Conservation (phyloP, 2,888 invertebrate species). For the Charanyca ferruginea region DNA sequence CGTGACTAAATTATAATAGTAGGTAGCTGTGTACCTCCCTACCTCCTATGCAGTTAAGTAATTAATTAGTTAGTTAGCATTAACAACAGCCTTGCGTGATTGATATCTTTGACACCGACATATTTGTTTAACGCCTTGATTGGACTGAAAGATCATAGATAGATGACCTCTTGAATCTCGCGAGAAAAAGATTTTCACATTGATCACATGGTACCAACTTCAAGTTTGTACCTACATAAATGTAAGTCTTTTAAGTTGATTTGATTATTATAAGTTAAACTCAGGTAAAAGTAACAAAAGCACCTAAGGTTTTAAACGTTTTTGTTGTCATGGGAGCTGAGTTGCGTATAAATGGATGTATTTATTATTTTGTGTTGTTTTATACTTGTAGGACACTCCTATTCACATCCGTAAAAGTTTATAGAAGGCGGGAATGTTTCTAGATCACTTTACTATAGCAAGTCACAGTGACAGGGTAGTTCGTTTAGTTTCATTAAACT, state of each 20-base stretch:
- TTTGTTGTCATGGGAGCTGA: background rate
- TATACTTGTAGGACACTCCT: background rate
- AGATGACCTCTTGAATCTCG: background rate
- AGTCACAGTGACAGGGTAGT: slow-evolving; percentile 52
- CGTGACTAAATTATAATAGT: slow-evolving; percentile 35
- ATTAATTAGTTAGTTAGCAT: slow-evolving; percentile 9
- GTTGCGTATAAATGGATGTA: background rate
- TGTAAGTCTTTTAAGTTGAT: too few species aligned
- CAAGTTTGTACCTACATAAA: too few species aligned
- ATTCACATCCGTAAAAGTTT: background rate
- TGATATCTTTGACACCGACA: slow-evolving; percentile 9
- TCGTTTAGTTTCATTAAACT: slow-evolving; percentile 35
- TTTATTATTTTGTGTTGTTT: background rate
- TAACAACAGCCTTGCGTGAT: slow-evolving; percentile 4
- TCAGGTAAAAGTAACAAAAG: background rate
- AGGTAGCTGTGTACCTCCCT: background rate
- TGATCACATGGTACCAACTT: background rate
- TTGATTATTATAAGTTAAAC: too few species aligned
- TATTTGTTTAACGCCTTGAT: slow-evolving; percentile 2
- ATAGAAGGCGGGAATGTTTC: slow-evolving; percentile 18
- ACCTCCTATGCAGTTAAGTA: slow-evolving; percentile 11
- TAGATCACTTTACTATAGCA: slow-evolving; percentile 9
- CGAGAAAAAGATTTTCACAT: too few species aligned
- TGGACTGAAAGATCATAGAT: background rate
- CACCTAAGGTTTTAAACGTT: background rate